A percentile compares a stretch with the other conserved stretches of the same genome.
Conservation (phyloP, 2,113 vertebrate species). For the Anser cygnoides region DNA sequence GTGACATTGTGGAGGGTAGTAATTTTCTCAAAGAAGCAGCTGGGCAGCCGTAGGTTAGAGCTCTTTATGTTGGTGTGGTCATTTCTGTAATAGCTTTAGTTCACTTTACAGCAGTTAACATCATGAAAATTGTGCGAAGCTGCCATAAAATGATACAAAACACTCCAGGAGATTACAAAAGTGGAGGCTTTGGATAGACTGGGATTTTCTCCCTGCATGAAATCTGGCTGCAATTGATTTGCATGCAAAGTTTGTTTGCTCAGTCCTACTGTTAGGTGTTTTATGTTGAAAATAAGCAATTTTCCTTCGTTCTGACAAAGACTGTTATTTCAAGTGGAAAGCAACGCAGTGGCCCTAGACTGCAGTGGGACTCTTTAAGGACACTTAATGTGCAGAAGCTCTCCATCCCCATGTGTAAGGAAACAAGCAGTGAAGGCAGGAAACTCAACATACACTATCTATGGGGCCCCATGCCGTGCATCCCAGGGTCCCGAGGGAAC, state of each 20-base stretch:
- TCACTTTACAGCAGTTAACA: conserved; percentile 59
- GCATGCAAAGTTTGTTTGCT: conserved; percentile 40
- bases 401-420: no score
- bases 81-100: conserved; percentile 37
- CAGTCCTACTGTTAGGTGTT: conserved; percentile 42
- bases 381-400: no score
- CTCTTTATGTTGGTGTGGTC: conserved; percentile 32
- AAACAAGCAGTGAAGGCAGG: no score
- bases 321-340: not conserved
- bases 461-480: no score
- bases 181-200: not conserved
- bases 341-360: not conserved
- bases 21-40: conserved; percentile 43
- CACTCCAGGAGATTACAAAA: conserved; percentile 33
- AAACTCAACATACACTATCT: no score
- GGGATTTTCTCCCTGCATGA: not conserved
- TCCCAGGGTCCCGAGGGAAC: no score
- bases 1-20: not conserved
- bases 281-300: conserved; percentile 40
- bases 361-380: not conserved
- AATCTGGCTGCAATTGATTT: conserved; percentile 46
- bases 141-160: conserved; percentile 31
- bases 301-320: not conserved
- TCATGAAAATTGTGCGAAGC: conserved; percentile 44
- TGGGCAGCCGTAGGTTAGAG: conserved; percentile 51